Percentiles rank a stretch among this genome's conserved stretches.
These are phyloP conservation scores for Tricholauxania praeusta DNA, from an alignment of 2,888 invertebrate genomes.

Conservation along the genomic window DNA sequence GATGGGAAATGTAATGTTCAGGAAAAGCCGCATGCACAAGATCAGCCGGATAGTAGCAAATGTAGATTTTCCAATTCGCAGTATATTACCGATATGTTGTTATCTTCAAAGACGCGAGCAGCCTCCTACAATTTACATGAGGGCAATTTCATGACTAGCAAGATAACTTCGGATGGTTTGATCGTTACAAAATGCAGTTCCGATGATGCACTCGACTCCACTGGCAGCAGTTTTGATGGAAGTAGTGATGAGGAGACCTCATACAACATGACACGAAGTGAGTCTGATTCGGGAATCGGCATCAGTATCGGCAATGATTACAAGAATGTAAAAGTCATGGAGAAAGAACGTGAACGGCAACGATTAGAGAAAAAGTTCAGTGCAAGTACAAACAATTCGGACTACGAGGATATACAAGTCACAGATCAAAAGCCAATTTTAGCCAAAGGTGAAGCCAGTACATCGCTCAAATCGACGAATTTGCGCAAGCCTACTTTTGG, in stretches of 20 bases:
- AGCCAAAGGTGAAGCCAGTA: constrained; percentile 38
- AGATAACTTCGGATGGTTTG: constrained; percentile 67
- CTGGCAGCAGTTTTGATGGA: constrained; percentile 67
- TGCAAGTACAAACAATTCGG: constrained; percentile 63
- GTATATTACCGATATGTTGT: constrained; percentile 67
- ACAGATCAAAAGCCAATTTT: constrained; percentile 52
- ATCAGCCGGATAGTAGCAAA: constrained; percentile 43
- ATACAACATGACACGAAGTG: constrained; percentile 68
- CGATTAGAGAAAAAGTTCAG: constrained; percentile 62
- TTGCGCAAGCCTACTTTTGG: constrained; percentile 42
- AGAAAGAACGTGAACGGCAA: constrained; percentile 50
- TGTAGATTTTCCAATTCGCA: constrained; percentile 62
- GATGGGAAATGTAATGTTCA: constrained; percentile 61
- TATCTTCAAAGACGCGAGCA: constrained; percentile 65
- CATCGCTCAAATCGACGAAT: constrained; percentile 13
- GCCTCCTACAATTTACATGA: constrained; percentile 67
- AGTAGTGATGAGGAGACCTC: constrained; percentile 68
- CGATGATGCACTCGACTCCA: constrained; percentile 67
- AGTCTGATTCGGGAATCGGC: constrained; percentile 68
- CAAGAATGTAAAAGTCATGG: constrained; percentile 51
- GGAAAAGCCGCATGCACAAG: constrained; percentile 46
- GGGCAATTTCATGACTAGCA: constrained; percentile 68
- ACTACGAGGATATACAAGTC: constrained; percentile 68
- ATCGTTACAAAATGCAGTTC: constrained; percentile 68
- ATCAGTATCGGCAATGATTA: constrained; percentile 67